Evolutionary conservation across 2,888 invertebrate genomes (phyloP).

Genomic region (Hydriomena furcata): DNA sequence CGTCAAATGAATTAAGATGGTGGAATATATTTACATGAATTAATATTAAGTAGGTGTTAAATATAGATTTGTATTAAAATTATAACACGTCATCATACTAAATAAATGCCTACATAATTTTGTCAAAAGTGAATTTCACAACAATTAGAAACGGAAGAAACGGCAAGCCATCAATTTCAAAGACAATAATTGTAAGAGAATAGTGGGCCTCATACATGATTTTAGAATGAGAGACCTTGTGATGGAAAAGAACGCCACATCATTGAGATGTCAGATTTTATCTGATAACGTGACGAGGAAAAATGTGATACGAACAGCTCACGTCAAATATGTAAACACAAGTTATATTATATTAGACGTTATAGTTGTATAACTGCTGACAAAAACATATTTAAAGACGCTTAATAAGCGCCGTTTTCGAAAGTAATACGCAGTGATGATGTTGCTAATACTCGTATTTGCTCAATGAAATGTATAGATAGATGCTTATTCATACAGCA

Average conservation of each 20-base stretch:
- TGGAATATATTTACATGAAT: too few species aligned
- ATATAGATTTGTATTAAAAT: too few species aligned
- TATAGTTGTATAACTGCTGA: conserved; percentile 5
- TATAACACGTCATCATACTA: too few species aligned
- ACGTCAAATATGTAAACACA: conserved; percentile 38
- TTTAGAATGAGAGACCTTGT: conserved; percentile 38
- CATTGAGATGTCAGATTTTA: conserved; percentile 54
- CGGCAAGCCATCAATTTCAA: conserved; percentile 4
- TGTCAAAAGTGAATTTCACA: conserved; percentile 1
- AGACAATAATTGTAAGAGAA: conserved; percentile 2
- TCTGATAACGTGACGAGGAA: conserved; percentile 51
- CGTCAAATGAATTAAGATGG: too few species aligned
- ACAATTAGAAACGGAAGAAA: background rate
- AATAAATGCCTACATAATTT: too few species aligned
- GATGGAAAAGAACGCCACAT: conserved; percentile 42
- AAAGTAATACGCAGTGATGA: background rate
- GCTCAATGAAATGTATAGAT: background rate
- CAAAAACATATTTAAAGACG: background rate
- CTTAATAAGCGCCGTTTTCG: conserved; percentile 2
- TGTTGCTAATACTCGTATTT: too few species aligned
- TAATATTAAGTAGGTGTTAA: too few species aligned
- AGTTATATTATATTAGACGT: conserved; percentile 11
- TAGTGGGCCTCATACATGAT: conserved; percentile 5
- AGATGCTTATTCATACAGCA: too few species aligned
- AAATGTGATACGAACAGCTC: conserved; percentile 40